A percentile compares a stretch with the other conserved stretches of the same genome.
phyloP scores from a whole-genome alignment of 2,113 vertebrate species.

The Petaurus breviceps region DNA sequence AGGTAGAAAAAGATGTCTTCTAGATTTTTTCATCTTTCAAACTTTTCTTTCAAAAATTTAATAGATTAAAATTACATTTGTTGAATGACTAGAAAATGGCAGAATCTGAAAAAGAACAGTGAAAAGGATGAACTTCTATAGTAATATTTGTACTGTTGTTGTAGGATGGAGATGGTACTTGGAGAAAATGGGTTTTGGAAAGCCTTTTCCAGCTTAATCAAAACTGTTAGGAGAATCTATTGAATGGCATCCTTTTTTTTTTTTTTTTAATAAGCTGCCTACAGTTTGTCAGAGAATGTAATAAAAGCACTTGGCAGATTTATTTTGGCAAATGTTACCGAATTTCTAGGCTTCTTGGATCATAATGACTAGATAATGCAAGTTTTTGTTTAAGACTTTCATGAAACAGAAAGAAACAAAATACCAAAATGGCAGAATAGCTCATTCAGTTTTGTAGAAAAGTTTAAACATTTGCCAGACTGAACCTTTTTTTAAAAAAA shows the following conservation, averaged over 20 bases:
- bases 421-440: neutral
- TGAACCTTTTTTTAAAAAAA: neutral
- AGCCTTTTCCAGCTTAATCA: fast-evolving
- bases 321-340: conserved; percentile 4
- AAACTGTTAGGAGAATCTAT: conserved; percentile 14
- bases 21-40: neutral
- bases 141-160: too few species aligned
- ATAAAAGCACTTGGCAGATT: conserved; percentile 7
- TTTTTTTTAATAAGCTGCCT: conserved; percentile 38
- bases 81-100: neutral
- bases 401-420: neutral
- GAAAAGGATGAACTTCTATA: fast-evolving
- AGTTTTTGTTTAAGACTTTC: neutral
- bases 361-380: neutral
- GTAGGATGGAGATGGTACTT: neutral
- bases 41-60: neutral
- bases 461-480: neutral
- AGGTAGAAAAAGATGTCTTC: neutral
- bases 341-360: neutral
- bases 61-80: neutral
- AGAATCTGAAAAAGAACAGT: neutral
- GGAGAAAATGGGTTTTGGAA: neutral
- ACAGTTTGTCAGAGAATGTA: conserved; percentile 17
- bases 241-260: neutral
- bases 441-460: neutral